Evolutionary conservation across 2,888 invertebrate species (phyloP), one percentile per base, ranked within the genome.

Genomic region (Rapana venosa): DNA sequence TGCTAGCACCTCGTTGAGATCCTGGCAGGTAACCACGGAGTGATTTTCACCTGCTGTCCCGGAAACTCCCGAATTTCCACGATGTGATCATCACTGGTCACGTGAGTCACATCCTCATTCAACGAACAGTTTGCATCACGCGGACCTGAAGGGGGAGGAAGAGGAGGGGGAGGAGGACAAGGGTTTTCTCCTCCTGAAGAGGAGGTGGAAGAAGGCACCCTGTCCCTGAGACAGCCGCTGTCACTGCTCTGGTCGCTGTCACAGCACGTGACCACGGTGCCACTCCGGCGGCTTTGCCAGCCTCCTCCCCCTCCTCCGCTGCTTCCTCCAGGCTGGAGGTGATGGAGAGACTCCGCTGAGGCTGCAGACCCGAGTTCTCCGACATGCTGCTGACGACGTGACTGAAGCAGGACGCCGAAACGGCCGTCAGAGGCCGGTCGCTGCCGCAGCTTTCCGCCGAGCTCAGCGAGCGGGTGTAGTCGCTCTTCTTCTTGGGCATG

Each of bases 401-500:
- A 66, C 89, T 84, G 36, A 87, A 87, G 35, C 88, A 89, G 26
- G 87, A 22, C 1, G 36, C 20, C 11, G 87, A 89, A n/a, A 90
- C 88, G 5, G 88, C 30, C 20, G 91, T 90, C 84, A 91, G 66
- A 20, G 90, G 88, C 47, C 87, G 87, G 11, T 87, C 88, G 77
- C 91, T 88, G 84, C 77, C 32, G 79, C 70, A 88, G 70, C 83
- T 90, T 11, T 81, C 85, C 22, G 77, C 58, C 20, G 89, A 87
- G 70, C 86, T 77, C 22, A 87, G 79, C 47, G 66, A 83, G 17
- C 90, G 77, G 4, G 22, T 35, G 70, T 61, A 86, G 32, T 87
- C 90, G 15, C 87, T 91, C 90, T 92, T 93, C 90, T 92, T 93
- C 90, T 94, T 94, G 26, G 94, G 94, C 92, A 94, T 92, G 11